Percentiles rank a stretch among this genome's conserved stretches.
Evolutionary conservation across 2,888 invertebrate genomes (phyloP).

Genomic region (Hirudinaria manillensis): DNA sequence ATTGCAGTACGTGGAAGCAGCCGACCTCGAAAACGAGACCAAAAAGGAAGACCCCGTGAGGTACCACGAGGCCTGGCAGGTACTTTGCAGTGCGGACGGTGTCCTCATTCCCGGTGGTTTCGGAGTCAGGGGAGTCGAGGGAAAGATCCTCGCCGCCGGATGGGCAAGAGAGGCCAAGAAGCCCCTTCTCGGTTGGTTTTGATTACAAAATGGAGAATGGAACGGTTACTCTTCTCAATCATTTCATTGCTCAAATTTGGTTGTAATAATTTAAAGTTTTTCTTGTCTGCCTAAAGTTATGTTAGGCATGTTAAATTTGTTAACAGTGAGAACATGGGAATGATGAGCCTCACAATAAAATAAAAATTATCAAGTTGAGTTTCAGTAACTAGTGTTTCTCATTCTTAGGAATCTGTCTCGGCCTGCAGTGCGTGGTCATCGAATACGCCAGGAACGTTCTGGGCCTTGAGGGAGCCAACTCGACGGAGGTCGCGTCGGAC

Average conservation of each 20-base stretch:
- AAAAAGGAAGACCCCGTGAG: constrained; percentile 69
- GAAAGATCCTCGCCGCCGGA: constrained; percentile 84
- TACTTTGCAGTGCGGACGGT: constrained; percentile 66
- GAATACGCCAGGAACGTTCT: constrained; percentile 85
- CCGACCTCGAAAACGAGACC: constrained; percentile 72
- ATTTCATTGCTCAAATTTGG: no score
- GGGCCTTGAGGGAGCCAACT: constrained; percentile 70
- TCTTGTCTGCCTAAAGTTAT: no score
- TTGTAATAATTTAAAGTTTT: no score
- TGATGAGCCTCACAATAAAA: no score
- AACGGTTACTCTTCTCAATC: no score
- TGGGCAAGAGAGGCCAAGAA: constrained; percentile 85
- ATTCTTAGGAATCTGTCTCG: constrained; percentile 72
- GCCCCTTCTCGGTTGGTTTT: constrained; percentile 72
- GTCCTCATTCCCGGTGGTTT: constrained; percentile 77
- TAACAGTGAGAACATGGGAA: no score
- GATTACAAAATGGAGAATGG: neutral
- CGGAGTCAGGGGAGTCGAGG: constrained; percentile 88
- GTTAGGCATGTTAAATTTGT: no score
- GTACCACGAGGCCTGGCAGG: constrained; percentile 89
- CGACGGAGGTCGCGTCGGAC: constrained; percentile 74
- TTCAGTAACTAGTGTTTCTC: neutral
- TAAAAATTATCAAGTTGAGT: no score
- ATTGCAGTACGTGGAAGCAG: constrained; percentile 76
- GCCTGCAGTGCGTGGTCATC: constrained; percentile 90